These are phyloP conservation scores for Tragulus kanchil DNA, from an alignment of 2,113 vertebrate species.

Conservation along the genomic window DNA sequence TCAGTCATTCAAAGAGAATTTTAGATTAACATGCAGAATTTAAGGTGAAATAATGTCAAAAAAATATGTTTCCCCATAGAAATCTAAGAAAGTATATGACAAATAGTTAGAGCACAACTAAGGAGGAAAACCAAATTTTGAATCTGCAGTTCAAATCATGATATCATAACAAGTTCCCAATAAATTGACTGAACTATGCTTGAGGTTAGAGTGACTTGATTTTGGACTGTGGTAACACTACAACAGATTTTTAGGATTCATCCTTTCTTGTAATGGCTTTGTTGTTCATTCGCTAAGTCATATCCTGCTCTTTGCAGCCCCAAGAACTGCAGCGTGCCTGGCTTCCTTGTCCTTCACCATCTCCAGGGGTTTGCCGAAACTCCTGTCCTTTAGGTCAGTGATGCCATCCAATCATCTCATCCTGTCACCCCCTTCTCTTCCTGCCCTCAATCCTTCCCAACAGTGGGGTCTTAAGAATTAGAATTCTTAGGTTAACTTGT, in stretches of 20 bases:
- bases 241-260: background rate
- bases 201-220: background rate
- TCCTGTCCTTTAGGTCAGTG: background rate
- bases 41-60: background rate
- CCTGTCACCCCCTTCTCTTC: background rate
- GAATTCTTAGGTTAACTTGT: background rate
- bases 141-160: conserved; percentile 2
- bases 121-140: background rate
- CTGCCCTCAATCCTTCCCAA: background rate
- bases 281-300: background rate
- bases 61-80: background rate
- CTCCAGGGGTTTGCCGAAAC: background rate
- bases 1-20: background rate
- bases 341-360: background rate
- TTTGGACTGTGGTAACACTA: background rate
- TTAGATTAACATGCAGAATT: background rate
- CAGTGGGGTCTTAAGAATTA: background rate
- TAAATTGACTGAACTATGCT: background rate
- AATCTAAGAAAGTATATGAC: background rate
- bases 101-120: background rate
- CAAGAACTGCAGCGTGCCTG: background rate
- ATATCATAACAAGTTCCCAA: background rate
- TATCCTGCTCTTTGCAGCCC: background rate
- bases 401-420: background rate
- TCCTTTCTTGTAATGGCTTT: background rate